Evolutionary conservation across 2,113 vertebrate species (phyloP), one percentile per base, ranked within the genome.

Genomic region (Crotalus helleri): DNA sequence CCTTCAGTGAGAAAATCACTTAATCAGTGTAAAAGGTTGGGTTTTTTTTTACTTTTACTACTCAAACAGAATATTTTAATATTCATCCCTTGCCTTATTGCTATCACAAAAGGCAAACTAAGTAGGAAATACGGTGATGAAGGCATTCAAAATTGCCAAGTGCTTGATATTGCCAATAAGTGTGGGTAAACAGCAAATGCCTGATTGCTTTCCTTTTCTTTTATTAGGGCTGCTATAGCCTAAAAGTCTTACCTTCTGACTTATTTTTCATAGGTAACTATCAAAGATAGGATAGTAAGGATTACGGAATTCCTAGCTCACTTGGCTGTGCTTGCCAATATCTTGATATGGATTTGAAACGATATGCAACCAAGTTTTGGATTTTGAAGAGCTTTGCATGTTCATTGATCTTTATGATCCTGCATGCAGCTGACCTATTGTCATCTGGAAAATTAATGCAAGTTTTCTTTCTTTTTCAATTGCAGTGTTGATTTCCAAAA

Each of bases 191-290:
- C 3, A 44, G 17, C 44, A 44, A 81, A 81, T 81, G 7, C 7
- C 33, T 51, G 74, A 64, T 49, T 87, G 57, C 9, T 26, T 86
- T 90, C 21, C 55, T 92, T 92, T 57, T n/a, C 53, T 54, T n/a
- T 9, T 87, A 10, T 61, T 44, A 89, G 49, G 53, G n/a, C 69
- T 61, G 85, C 57, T 92, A 11, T 33, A 59, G 44, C 13, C 46
- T 94, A 44, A 90, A 87, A 57, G 33, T 64, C n/a, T 49, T 26
- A 26, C 24, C 59, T 57, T 26, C 21, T 90, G 33, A 92, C 58
- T n/a, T 90, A 64, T 90, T 94, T 64, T 94, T 90, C 90, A 92
- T 87, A 90, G 15, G 49, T 87, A 21, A 90, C 51, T 93, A 85
- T 81, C 90, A 93, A 64, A 29, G 26, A 69, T 69, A 69, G 29